Base-by-base conservation (phyloP, 2,797 vertebrate genomes). In the Kryptopterus vitreolus region DNA sequence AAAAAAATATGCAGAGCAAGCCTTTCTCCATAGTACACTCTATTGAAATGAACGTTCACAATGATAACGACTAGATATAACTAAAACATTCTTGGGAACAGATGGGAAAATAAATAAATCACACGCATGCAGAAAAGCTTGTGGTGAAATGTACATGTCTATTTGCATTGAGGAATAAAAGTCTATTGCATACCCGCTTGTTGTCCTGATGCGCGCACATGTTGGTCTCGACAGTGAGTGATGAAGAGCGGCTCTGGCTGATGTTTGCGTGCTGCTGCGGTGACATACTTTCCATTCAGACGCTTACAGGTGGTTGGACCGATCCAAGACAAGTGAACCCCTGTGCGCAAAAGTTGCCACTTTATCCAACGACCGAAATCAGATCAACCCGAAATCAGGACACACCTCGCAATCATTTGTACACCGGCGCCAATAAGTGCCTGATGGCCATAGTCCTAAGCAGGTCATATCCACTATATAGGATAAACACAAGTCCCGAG, bases 241-340 rank as follows among this genome's bases (percentile, higher is more conserved):
- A 95, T 74, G 93, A 94, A 81, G 94, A 94, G 88, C 95, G 91
- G 82, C 89, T 91, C 90, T 94, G 95, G 80, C 93, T 95, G 86
- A 95, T 91, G 89, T 93, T 94, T 89, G 95, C 94, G 74, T 84
- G 83, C 91, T 96, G 95, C 91, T 96, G 95, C 63, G 96, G 96
- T 88, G 96, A 96, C 96, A 97, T 97, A 88, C 89, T 95, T 92
- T 95, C 96, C 96, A 97, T 96, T 86, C 95, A 95, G 91, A 50
- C 88, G 84, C 63, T 48, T 68, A 76, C 87, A 81, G 77, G 83
- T 78, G 81, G 81, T 78, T 58, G 81, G 81, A 78, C 62, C 33
- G 81, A 78, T 82, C 81, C 81, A 78, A 78, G 69, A 71, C 52
- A 38, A 82, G 62, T 13, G 43, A 68, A 59, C 52, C 43, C 81